Conservation (phyloP, 2,888 invertebrate genomes). For the Macrophya annulata region DNA sequence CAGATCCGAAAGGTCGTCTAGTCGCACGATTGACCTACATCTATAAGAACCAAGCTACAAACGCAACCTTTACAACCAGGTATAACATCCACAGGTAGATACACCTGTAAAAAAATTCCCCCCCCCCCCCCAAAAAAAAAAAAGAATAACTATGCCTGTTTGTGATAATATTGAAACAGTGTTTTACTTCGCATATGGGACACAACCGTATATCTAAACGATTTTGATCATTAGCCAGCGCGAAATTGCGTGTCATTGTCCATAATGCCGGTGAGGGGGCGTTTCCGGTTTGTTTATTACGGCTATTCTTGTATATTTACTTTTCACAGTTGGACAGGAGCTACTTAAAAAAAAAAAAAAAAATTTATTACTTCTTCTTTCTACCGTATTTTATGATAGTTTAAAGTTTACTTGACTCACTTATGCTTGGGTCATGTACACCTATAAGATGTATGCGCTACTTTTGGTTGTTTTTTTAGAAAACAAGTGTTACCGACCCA, state of each 20-base stretch:
- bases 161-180: constrained; percentile 5
- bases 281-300: constrained; percentile 36
- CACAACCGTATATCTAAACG: neutral
- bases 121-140: neutral
- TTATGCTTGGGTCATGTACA: neutral
- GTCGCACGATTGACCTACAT: constrained; percentile 53
- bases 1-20: constrained; percentile 45
- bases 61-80: constrained; percentile 40
- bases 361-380: neutral
- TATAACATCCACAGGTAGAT: neutral
- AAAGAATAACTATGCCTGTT: neutral
- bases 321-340: constrained; percentile 20
- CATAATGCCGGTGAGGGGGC: constrained; percentile 21
- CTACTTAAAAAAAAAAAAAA: too few relatives aligned
- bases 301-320: constrained; percentile 29
- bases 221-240: constrained; percentile 24
- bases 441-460: neutral
- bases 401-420: neutral
- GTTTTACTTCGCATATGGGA: neutral
- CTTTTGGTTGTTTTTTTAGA: neutral
- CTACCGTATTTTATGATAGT: neutral
- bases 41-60: constrained; percentile 41
- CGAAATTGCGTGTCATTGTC: constrained; percentile 35
- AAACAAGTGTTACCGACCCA: constrained; percentile 10
- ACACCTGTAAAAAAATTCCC: constrained; percentile 2